These are phyloP conservation scores for Mimumesa dahlbomi DNA, from an alignment of 2,888 invertebrate species.

Conservation along the genomic window DNA sequence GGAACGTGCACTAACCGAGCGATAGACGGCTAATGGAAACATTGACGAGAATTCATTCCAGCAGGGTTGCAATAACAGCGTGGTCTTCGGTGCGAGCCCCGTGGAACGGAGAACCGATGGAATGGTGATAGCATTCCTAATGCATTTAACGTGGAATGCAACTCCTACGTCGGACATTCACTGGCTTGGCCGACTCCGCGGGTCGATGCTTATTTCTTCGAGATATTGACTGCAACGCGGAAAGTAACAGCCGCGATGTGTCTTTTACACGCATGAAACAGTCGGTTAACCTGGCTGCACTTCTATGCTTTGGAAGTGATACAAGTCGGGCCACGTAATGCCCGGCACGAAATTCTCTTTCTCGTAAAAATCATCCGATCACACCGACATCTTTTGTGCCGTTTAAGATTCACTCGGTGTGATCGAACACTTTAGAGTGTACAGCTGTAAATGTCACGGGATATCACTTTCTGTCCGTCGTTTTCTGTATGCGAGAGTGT, in stretches of 20 bases:
- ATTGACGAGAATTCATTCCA: slow-evolving; percentile 49
- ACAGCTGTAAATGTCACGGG: too few relatives aligned
- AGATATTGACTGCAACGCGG: not conserved
- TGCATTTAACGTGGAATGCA: slow-evolving; percentile 70
- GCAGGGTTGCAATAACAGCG: slow-evolving; percentile 26
- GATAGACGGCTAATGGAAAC: slow-evolving; percentile 47
- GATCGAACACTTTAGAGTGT: too few relatives aligned
- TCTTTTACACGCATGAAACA: too few relatives aligned
- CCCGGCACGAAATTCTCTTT: too few relatives aligned
- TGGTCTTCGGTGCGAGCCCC: slow-evolving; percentile 3
- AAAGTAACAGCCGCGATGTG: not conserved
- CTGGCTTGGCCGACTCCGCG: slow-evolving; percentile 28
- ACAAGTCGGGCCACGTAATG: too few relatives aligned
- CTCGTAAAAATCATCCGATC: too few relatives aligned
- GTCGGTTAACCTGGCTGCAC: not conserved
- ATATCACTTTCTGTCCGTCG: too few relatives aligned
- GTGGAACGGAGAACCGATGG: slow-evolving; percentile 25
- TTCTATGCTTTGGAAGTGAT: too few relatives aligned
- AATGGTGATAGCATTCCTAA: slow-evolving; percentile 65
- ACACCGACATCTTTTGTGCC: too few relatives aligned
- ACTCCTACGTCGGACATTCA: slow-evolving; percentile 66
- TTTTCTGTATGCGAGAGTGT: too few relatives aligned
- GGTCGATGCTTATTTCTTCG: slow-evolving; percentile 10
- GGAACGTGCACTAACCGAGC: too few relatives aligned
- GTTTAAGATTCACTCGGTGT: too few relatives aligned